phyloP scores from a whole-genome alignment of 2,113 vertebrate species.

The Herpailurus yagouaroundi region DNA sequence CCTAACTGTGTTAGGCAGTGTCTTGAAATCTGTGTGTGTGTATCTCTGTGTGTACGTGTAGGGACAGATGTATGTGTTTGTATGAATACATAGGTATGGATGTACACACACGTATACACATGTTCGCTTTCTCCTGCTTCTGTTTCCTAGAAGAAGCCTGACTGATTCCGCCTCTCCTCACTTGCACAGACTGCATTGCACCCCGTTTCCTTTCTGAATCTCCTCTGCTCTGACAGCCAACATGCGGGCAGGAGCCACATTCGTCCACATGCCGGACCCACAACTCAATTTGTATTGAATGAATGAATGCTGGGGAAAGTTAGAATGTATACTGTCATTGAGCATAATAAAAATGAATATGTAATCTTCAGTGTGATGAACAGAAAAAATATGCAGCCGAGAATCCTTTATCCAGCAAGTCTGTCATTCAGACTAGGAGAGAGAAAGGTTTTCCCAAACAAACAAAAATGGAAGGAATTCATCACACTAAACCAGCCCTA shows the following conservation, averaged over 20 bases:
- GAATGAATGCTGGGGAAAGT: not conserved
- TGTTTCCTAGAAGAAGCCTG: not conserved
- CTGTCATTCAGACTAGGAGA: too few species aligned
- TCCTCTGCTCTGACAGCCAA: not conserved
- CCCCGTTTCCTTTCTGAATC: not conserved
- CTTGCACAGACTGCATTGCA: accelerated
- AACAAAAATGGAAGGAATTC: too few species aligned
- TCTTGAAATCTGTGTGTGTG: not conserved
- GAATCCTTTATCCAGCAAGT: too few species aligned
- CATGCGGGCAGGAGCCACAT: accelerated
- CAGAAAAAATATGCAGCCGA: too few species aligned
- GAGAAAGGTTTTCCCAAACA: too few species aligned
- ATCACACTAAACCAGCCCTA: too few species aligned
- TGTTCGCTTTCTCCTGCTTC: not conserved
- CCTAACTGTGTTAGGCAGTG: not conserved
- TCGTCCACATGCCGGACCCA: not conserved
- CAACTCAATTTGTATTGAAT: not conserved
- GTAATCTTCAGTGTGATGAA: not conserved
- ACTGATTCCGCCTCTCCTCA: not conserved
- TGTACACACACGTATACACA: accelerated
- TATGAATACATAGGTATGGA: not conserved
- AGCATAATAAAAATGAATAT: not conserved
- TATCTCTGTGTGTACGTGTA: not conserved
- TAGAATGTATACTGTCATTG: not conserved
- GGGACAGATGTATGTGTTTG: not conserved